Conservation (phyloP, 2,797 vertebrate species). For the Danio jaintianensis region DNA sequence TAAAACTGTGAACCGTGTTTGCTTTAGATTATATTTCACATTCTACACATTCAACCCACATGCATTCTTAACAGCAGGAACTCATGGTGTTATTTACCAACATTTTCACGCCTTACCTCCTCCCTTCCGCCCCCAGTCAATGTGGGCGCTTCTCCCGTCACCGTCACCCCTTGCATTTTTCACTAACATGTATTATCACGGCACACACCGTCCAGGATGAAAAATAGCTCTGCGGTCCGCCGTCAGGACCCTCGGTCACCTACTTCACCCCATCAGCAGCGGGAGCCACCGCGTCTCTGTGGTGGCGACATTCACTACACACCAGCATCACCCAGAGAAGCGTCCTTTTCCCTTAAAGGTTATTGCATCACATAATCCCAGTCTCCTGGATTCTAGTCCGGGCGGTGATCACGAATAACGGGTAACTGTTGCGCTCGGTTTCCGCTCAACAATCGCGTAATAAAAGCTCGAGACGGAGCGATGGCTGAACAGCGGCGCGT, state of each 20-base stretch:
- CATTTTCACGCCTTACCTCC: constrained; percentile 62
- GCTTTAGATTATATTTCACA: not conserved
- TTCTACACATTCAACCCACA: not conserved
- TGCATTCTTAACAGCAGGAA: not conserved
- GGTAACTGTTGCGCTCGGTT: constrained; percentile 40
- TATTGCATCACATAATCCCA: constrained; percentile 26
- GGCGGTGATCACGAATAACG: not conserved
- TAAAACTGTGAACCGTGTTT: too few relatives aligned
- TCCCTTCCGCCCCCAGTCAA: constrained; percentile 65
- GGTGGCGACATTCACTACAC: constrained; percentile 29
- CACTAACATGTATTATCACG: constrained; percentile 51
- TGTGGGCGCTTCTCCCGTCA: constrained; percentile 69
- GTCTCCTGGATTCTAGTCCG: not conserved
- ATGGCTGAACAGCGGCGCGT: constrained; percentile 9
- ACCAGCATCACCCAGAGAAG: constrained; percentile 53
- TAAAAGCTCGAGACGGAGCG: constrained; percentile 20
- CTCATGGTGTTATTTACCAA: constrained; percentile 41
- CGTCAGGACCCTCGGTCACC: constrained; percentile 54
- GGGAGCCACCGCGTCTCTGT: constrained; percentile 50
- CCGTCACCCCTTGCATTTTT: constrained; percentile 69
- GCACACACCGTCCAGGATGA: constrained; percentile 52
- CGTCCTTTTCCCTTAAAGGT: constrained; percentile 38
- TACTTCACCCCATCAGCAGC: constrained; percentile 61
- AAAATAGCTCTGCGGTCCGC: constrained; percentile 56
- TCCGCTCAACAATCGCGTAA: constrained; percentile 12